Percentiles rank a stretch among this genome's conserved stretches.
phyloP scores from a whole-genome alignment of 2,888 invertebrate genomes.

The Altica lythri region DNA sequence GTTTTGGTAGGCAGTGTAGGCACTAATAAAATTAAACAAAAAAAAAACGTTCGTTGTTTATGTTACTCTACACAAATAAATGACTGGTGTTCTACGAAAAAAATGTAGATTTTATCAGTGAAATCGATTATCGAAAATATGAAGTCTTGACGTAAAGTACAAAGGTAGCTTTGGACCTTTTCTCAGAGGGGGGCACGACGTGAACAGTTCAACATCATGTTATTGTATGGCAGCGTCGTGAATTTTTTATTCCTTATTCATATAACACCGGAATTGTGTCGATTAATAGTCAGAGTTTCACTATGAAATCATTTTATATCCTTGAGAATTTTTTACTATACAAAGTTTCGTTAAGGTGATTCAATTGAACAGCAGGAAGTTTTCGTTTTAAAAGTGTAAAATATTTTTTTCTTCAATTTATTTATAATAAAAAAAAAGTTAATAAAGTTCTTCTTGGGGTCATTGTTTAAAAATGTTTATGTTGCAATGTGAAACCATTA shows the following conservation, averaged over 20 bases:
- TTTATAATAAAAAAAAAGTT: no score
- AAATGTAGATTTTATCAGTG: conserved; percentile 56
- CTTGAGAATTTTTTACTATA: no score
- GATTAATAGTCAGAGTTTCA: conserved; percentile 14
- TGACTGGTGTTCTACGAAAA: conserved; percentile 47
- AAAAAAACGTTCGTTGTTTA: conserved; percentile 15
- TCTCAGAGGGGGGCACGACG: conserved; percentile 27
- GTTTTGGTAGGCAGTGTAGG: conserved; percentile 14
- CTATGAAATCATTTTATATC: no score
- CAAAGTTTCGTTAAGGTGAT: no score
- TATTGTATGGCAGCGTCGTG: conserved; percentile 22
- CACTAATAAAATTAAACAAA: conserved; percentile 10
- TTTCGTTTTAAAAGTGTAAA: no score
- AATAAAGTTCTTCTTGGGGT: no score
- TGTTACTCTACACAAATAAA: conserved; percentile 42
- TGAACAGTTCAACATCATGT: conserved; percentile 28
- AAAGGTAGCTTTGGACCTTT: conserved; percentile 43
- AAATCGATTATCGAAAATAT: conserved; percentile 57
- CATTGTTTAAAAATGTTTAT: no score
- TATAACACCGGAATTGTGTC: conserved; percentile 14
- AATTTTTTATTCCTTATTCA: conserved; percentile 21
- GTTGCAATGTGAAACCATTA: no score
- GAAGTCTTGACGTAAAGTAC: conserved; percentile 52
- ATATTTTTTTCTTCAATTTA: no score
- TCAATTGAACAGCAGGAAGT: no score